These are phyloP conservation scores for Platalea minor DNA, from an alignment of 2,797 vertebrate species.

Conservation along the genomic window DNA sequence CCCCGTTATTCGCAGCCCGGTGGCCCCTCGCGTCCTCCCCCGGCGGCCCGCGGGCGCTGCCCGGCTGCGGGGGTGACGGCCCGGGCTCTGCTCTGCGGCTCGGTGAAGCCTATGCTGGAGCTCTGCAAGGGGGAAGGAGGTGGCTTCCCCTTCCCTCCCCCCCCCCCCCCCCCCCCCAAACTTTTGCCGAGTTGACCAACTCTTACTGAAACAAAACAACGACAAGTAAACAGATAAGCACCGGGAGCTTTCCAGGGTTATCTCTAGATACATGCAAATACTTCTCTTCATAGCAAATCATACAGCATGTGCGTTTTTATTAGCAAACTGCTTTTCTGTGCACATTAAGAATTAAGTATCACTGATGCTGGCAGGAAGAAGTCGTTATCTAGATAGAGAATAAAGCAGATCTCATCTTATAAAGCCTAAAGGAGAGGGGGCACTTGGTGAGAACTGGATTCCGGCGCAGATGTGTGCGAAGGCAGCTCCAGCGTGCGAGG, in stretches of 20 bases:
- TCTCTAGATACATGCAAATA: neutral
- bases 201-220: no score
- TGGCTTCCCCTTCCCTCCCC: neutral
- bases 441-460: fast-evolving
- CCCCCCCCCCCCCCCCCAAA: no score
- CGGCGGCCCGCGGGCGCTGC: no score
- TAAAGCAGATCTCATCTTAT: fast-evolving
- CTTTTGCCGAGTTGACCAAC: neutral
- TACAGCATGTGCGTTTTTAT: fast-evolving
- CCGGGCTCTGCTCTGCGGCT: neutral
- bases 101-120: neutral
- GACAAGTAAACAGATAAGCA: fast-evolving
- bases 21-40: no score
- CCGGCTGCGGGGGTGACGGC: no score
- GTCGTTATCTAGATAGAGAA: fast-evolving
- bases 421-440: neutral
- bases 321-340: neutral
- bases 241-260: neutral
- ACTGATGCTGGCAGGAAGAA: fast-evolving
- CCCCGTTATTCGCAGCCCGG: no score
- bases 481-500: neutral
- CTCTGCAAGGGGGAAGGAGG: neutral
- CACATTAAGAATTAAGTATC: fast-evolving
- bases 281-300: fast-evolving
- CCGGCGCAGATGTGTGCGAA: neutral